phyloP scores from a whole-genome alignment of 2,888 invertebrate species.

The Archaeoteleia sp. region DNA sequence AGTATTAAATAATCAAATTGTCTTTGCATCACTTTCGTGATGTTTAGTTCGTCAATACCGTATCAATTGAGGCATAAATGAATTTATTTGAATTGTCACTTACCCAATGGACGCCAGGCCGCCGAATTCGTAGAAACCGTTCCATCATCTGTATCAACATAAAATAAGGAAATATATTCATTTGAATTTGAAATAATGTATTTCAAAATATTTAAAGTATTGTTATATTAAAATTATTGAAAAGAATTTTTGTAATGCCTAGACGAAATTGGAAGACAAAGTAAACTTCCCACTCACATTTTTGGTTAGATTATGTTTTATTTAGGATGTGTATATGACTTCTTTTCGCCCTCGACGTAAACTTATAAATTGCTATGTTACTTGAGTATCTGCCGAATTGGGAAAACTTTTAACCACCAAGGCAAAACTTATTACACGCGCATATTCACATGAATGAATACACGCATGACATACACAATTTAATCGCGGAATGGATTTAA shows the following conservation, averaged over 20 bases:
- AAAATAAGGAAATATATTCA: constrained; percentile 25
- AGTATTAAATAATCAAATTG: too few species aligned
- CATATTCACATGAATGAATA: constrained; percentile 1
- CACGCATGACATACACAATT: constrained; percentile 1
- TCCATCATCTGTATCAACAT: constrained; percentile 62
- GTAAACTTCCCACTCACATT: constrained; percentile 36
- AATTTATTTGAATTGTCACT: constrained; percentile 51
- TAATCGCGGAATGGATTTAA: not conserved
- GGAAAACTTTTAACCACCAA: constrained; percentile 36
- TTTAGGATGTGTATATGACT: constrained; percentile 30
- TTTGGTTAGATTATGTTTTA: constrained; percentile 20
- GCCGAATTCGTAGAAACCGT: constrained; percentile 47
- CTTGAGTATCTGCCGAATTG: constrained; percentile 20
- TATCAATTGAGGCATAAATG: not conserved
- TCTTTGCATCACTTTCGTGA: not conserved
- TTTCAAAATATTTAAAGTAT: constrained; percentile 1
- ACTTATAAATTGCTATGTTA: constrained; percentile 27
- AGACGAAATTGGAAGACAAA: constrained; percentile 18
- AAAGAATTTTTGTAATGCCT: not conserved
- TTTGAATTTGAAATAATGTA: not conserved
- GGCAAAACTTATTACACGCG: constrained; percentile 12
- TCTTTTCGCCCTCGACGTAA: constrained; percentile 27
- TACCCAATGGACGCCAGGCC: constrained; percentile 67
- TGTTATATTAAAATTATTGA: not conserved
- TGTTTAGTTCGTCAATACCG: not conserved